A percentile compares a stretch with the other conserved stretches of the same genome.
Conservation (phyloP, 2,113 vertebrate species). For the Passer domesticus region DNA sequence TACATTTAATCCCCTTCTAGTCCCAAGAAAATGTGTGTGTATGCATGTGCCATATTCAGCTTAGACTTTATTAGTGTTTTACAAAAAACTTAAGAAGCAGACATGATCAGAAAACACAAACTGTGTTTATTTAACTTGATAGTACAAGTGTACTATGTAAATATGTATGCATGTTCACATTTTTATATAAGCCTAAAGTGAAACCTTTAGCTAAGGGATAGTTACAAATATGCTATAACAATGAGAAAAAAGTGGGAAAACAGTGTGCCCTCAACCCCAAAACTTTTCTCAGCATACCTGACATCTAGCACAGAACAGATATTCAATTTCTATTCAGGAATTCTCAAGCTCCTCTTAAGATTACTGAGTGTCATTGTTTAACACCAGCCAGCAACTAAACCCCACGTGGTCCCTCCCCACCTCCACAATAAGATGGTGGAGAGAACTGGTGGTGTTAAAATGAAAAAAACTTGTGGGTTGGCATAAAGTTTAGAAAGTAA, state of each 20-base stretch:
- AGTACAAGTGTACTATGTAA: too few relatives aligned
- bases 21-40: background rate
- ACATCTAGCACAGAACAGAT: background rate
- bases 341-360: background rate
- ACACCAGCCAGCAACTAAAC: background rate
- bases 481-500: background rate
- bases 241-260: background rate
- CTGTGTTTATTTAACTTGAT: background rate
- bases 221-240: background rate
- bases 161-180: background rate
- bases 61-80: background rate
- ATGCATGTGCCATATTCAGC: background rate
- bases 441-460: background rate
- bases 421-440: background rate
- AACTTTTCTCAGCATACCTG: background rate
- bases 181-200: background rate
- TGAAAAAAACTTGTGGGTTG: background rate
- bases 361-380: background rate
- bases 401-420: fast-evolving
- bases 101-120: background rate
- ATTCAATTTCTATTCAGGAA: background rate
- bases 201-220: background rate
- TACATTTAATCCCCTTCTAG: background rate
- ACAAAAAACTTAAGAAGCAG: background rate
- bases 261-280: background rate